A percentile compares a stretch with the other conserved stretches of the same genome.
Conservation (phyloP, 2,888 invertebrate genomes). For the Cyclophora albipunctata region DNA sequence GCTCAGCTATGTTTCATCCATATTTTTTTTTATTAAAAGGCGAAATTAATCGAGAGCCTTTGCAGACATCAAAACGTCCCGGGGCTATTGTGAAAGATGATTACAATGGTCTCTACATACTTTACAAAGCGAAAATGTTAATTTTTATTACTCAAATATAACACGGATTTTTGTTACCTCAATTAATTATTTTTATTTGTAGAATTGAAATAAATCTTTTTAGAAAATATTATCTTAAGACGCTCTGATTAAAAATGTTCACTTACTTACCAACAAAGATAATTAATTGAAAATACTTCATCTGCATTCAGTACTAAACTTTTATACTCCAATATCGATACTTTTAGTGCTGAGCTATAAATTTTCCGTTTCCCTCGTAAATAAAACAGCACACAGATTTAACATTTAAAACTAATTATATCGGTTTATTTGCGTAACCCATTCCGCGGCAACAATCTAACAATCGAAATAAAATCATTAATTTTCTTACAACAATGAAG, state of each 20-base stretch:
- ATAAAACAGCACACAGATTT: not conserved
- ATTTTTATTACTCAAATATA: constrained; percentile 63
- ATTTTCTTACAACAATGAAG: constrained; percentile 40
- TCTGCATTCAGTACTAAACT: too few relatives aligned
- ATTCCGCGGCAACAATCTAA: constrained; percentile 27
- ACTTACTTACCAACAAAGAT: too few relatives aligned
- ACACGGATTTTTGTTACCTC: constrained; percentile 28
- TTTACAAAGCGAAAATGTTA: constrained; percentile 63
- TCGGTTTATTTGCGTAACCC: constrained; percentile 28
- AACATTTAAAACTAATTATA: not conserved
- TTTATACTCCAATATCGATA: too few relatives aligned
- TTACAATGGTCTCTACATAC: constrained; percentile 51
- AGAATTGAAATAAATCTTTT: not conserved
- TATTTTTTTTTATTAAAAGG: constrained; percentile 56
- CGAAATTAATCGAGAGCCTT: constrained; percentile 66
- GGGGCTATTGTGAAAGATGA: constrained; percentile 64
- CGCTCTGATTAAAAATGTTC: too few relatives aligned
- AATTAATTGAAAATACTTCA: too few relatives aligned
- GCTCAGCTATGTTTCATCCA: constrained; percentile 30
- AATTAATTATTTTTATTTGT: constrained; percentile 23
- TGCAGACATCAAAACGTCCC: constrained; percentile 65
- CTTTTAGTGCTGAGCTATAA: constrained; percentile 9
- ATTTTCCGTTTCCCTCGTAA: constrained; percentile 8
- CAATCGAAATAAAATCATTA: constrained; percentile 48
- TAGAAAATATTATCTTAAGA: too few relatives aligned